These are phyloP conservation scores for Podotricha telesiphe DNA, from an alignment of 2,888 invertebrate genomes.

Conservation along the genomic window DNA sequence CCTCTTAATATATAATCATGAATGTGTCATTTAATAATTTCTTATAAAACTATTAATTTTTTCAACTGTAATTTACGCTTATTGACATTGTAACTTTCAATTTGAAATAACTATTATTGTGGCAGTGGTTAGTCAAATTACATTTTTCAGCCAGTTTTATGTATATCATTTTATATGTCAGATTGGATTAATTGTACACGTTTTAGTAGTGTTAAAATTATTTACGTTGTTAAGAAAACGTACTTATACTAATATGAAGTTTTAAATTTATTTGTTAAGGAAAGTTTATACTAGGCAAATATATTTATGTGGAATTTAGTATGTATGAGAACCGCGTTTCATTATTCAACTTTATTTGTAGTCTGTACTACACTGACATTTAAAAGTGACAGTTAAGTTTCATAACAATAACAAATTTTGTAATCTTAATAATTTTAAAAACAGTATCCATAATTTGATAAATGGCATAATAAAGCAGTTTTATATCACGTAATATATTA, in stretches of 20 bases:
- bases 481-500: too few species aligned
- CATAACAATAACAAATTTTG: slow-evolving; percentile 3
- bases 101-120: not conserved
- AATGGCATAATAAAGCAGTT: too few species aligned
- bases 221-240: not conserved
- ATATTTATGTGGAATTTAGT: not conserved
- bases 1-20: not conserved
- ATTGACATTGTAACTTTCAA: slow-evolving; percentile 26
- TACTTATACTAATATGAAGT: not conserved
- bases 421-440: not conserved
- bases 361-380: not conserved
- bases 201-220: not conserved
- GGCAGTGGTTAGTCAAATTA: slow-evolving; percentile 11
- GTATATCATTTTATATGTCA: not conserved
- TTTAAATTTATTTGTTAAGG: too few species aligned
- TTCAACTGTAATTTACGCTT: slow-evolving; percentile 12
- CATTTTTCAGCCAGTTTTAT: slow-evolving; percentile 23
- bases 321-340: too few species aligned
- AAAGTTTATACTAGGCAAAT: not conserved
- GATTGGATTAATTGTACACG: too few species aligned
- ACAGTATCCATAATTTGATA: not conserved
- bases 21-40: not conserved
- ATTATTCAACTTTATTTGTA: too few species aligned
- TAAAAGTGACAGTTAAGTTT: not conserved
- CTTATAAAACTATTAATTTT: slow-evolving; percentile 12